These are phyloP conservation scores for Lepidurus apus DNA, from an alignment of 1,140 invertebrate genomes.

Conservation along the genomic window DNA sequence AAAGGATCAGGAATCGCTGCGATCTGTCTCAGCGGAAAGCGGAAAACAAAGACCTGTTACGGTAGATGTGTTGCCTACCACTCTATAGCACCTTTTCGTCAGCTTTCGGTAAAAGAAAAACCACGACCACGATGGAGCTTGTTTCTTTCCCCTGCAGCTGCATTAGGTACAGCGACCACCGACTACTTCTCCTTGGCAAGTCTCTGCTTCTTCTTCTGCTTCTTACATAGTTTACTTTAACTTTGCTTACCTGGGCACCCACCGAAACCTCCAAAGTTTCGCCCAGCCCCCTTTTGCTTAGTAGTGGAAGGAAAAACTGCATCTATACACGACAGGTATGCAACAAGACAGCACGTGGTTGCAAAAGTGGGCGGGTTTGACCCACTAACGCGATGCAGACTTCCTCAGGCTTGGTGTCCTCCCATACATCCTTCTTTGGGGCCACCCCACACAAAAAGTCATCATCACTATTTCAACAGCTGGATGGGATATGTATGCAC, in stretches of 20 bases:
- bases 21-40: not conserved
- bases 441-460: slow-evolving; percentile 16
- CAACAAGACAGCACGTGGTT: slow-evolving; percentile 17
- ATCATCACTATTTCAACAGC: slow-evolving; percentile 19
- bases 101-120: not conserved
- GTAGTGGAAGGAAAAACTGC: not conserved
- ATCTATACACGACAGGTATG: not conserved
- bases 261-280: not conserved
- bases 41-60: slow-evolving; percentile 12
- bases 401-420: slow-evolving; percentile 17
- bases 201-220: not conserved
- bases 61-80: slow-evolving; percentile 9
- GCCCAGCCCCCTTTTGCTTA: slow-evolving; percentile 4
- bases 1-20: not conserved
- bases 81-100: not conserved
- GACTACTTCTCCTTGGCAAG: not conserved
- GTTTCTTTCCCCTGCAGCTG: slow-evolving; percentile 20
- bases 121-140: slow-evolving; percentile 10
- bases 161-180: slow-evolving; percentile 4
- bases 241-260: not conserved
- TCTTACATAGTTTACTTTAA: not conserved
- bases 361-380: slow-evolving; percentile 17
- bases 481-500: not conserved
- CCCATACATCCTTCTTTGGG: slow-evolving; percentile 8
- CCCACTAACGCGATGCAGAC: slow-evolving; percentile 11